Evolutionary conservation across 1,140 invertebrate species (phyloP).

Genomic region (Caenorhabditis latens): DNA sequence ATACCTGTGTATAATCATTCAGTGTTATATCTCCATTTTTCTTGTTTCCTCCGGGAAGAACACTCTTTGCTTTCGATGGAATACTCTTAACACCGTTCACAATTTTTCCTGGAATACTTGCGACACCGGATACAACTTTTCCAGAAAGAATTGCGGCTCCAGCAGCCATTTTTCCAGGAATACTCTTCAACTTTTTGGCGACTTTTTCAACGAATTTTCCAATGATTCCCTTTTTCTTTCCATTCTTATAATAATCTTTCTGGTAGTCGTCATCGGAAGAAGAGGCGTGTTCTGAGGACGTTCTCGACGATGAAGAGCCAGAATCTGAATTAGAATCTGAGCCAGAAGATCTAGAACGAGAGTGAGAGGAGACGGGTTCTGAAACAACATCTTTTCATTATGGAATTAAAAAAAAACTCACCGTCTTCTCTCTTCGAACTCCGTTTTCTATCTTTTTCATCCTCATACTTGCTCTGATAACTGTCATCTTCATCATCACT

Average conservation of each 20-base stretch:
- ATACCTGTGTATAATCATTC: slow-evolving; percentile 35
- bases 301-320: not conserved
- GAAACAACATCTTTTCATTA: not conserved
- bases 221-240: slow-evolving; percentile 3
- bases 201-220: slow-evolving; percentile 15
- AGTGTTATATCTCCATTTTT: slow-evolving; percentile 22
- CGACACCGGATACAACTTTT: not conserved
- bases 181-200: not conserved
- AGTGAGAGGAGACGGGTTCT: not conserved
- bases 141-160: slow-evolving; percentile 2
- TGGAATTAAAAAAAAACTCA: not conserved
- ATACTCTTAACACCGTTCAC: slow-evolving; percentile 21
- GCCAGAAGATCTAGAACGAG: not conserved
- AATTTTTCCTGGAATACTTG: slow-evolving; percentile 15
- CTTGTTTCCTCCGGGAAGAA: slow-evolving; percentile 23
- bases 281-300: not conserved
- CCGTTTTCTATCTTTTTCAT: not conserved
- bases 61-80: not conserved
- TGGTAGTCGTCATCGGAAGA: not conserved
- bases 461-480: not conserved
- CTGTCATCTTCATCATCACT: not conserved
- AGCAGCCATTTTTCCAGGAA: slow-evolving; percentile 8
- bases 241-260: slow-evolving; percentile 17
- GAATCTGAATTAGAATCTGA: not conserved
- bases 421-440: not conserved